Evolutionary conservation across 2,113 vertebrate species (phyloP).

Genomic region (Equus quagga): DNA sequence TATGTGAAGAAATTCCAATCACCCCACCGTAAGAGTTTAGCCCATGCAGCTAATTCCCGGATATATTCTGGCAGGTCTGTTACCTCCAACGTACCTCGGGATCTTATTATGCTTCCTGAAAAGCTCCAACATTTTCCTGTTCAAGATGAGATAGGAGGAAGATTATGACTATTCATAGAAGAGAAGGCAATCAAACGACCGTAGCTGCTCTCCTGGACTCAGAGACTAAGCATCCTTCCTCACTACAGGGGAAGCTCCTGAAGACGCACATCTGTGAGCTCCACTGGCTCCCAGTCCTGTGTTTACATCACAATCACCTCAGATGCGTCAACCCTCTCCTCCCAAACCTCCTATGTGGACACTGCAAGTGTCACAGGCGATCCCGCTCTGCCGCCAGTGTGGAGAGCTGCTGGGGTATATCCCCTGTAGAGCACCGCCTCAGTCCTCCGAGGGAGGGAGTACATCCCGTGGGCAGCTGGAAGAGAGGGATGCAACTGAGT

Average conservation of each 20-base stretch:
- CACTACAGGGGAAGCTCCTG: not conserved
- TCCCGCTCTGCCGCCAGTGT: not conserved
- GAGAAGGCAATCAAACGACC: not conserved
- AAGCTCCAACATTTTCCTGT: constrained; percentile 91
- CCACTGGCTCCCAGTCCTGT: not conserved
- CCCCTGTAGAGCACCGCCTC: not conserved
- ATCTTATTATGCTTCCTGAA: constrained; percentile 92
- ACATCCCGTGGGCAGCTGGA: not conserved
- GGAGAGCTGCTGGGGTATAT: not conserved
- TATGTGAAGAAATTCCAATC: not conserved
- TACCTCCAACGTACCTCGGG: constrained; percentile 88
- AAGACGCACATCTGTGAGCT: not conserved
- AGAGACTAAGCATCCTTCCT: not conserved
- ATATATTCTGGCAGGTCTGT: no score
- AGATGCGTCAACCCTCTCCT: no score
- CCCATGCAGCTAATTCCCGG: not conserved
- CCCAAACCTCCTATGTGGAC: no score
- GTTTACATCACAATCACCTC: not conserved
- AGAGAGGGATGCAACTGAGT: not conserved
- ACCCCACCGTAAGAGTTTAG: not conserved
- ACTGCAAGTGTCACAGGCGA: no score
- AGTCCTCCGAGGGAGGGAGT: not conserved
- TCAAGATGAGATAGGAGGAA: constrained; percentile 11
- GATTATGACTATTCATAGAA: not conserved
- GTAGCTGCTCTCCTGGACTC: not conserved